A percentile compares a stretch with the other conserved stretches of the same genome.
phyloP scores from a whole-genome alignment of 2,113 vertebrate species.

The Rhinopomastus cyanomelas region DNA sequence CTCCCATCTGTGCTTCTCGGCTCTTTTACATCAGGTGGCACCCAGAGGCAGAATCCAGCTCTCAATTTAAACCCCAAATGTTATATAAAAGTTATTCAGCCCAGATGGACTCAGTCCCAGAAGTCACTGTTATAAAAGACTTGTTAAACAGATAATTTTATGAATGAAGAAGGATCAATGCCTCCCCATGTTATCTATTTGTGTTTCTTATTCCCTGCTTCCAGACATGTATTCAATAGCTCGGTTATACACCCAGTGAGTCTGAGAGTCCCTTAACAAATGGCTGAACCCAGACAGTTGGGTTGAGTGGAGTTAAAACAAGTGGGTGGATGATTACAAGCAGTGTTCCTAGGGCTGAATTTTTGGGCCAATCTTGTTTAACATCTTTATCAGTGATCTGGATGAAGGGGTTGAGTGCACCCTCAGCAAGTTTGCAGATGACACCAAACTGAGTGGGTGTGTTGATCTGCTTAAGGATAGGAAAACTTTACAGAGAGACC shows the following conservation, averaged over 20 bases:
- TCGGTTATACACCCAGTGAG: background rate
- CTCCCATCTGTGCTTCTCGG: slow-evolving; percentile 30
- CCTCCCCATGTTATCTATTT: background rate
- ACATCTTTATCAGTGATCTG: no score
- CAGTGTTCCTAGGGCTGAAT: no score
- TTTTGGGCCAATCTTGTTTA: no score
- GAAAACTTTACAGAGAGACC: no score
- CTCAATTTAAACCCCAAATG: slow-evolving; percentile 44
- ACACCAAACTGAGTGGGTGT: no score
- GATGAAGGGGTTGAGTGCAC: no score
- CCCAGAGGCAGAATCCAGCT: slow-evolving; percentile 8
- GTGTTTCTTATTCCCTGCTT: background rate
- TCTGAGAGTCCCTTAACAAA: background rate
- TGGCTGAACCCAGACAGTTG: no score
- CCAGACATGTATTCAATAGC: background rate
- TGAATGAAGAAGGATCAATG: background rate
- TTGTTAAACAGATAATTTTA: background rate
- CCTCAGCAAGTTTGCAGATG: no score
- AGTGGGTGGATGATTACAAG: no score
- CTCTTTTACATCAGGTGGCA: background rate
- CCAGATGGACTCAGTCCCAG: background rate
- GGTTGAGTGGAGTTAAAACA: no score
- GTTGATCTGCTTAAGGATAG: no score
- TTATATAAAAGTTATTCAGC: background rate
- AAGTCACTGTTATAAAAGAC: background rate